Base-by-base conservation (phyloP, 2,113 vertebrate species). In the Illadopsis cleaveri region DNA sequence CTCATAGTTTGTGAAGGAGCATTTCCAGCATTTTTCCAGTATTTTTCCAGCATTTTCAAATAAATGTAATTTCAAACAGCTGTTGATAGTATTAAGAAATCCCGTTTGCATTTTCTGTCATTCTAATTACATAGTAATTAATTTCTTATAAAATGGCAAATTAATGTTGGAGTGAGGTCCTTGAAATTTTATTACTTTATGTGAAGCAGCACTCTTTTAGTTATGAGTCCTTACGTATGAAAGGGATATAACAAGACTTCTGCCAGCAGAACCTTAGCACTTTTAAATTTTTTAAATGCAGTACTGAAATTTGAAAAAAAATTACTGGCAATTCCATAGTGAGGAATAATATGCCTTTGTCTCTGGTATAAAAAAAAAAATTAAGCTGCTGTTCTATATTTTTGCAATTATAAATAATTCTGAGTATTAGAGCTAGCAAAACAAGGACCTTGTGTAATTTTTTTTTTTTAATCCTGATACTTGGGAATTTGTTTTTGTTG, bases 341-440 rank as follows among this genome's bases (percentile, higher is more conserved):
- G 38, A 89, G 50, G 61, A 96, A 92, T 86, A 93, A 96, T 95
- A 61, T 76, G 6, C 4, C 45, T 95, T 96, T 96, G 58, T 87
- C 62, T 89, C n/a, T 80, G n/a, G 79, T 61, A 85, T 10, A 21
- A 95, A 89, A 68, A 73, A 65, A 10, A 9, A 17, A 12, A 3
- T 20, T 73, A 76, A 93, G 44, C 14, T 90, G 47, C 35, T 72
- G 12, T 60, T 97, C 30, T 82, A 4, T 95, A 62, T 70, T 30
- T 77, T 77, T 88, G 24, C 28, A 61, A 20, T 27, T 57, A 56
- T 28, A 82, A 91, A 47, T 14, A 47, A 38, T 83, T 73, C 24
- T 56, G 33, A 47, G 3, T 53, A 45, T 50, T 56, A 5, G 21
- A 75, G 31, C 3, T 24, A 75, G 13, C 2, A 56, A 82, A 90